Evolutionary conservation across 2,797 vertebrate species (phyloP).

Genomic region (Danio choprae): DNA sequence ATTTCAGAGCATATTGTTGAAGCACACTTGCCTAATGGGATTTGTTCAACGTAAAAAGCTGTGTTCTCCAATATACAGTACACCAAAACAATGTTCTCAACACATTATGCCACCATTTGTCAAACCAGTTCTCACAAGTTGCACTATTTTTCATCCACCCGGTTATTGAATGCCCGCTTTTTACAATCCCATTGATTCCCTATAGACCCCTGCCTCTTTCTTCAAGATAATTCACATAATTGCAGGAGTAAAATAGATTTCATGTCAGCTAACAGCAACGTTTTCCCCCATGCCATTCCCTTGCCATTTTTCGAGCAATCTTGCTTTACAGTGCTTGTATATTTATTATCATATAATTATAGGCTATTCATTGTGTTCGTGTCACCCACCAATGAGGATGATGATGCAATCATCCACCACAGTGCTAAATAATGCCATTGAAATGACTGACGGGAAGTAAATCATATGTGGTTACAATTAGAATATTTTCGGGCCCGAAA

Average conservation of each 20-base stretch:
- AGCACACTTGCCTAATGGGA: no score
- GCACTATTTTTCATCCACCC: neutral
- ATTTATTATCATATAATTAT: constrained; percentile 2
- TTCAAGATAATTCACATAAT: neutral
- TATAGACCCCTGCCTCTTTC: neutral
- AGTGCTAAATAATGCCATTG: constrained; percentile 21
- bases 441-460: constrained; percentile 36
- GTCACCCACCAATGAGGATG: neutral
- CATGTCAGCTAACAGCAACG: neutral
- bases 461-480: constrained; percentile 43
- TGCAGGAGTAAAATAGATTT: neutral
- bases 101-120: no score
- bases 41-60: no score
- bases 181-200: neutral
- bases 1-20: no score
- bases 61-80: no score
- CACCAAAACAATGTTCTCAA: no score
- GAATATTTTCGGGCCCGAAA: constrained; percentile 16
- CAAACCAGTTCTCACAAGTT: neutral
- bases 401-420: constrained; percentile 4
- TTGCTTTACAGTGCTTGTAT: constrained; percentile 10
- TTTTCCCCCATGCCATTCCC: neutral
- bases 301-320: neutral
- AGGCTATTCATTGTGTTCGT: neutral
- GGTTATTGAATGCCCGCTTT: neutral